Base-by-base conservation (phyloP, 1,140 invertebrate genomes). In the Drosophila pandora region DNA sequence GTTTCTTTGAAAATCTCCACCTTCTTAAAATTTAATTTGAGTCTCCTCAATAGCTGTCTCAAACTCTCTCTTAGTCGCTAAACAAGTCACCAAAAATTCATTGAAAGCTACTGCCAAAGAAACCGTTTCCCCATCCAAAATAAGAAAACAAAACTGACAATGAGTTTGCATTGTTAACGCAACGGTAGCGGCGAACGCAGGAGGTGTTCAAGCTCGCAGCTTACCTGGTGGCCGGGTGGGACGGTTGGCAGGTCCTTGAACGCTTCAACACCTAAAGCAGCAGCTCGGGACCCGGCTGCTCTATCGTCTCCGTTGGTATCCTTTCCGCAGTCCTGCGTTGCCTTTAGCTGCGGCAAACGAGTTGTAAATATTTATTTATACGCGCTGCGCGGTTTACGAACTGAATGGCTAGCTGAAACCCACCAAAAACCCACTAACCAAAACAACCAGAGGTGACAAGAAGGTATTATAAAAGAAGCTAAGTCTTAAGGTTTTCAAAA, bases 321-420 rank as follows among this genome's bases (percentile, higher is more conserved):
- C 63, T 49, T 69, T 10, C 32, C 52, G 32, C 23, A 28, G 58
- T 50, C 60, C 57, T 52, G 58, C 63, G 74, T 69, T 87, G 76
- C 82, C 80, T 68, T 79, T 88, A 79, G 79, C 67, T 83, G 83
- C 83, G 84, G 83, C 83, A 88, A 88, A 88, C 83, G 83, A 88
- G 83, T 88, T 88, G 83, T 88, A 88, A 88, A 88, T 88, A 88
- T 88, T 88, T 88, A 88, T 88, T 88, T 88, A 88, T 88, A 88
- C 83, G 68, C 79, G 83, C 67, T 39, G 50, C 72, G 79, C 83
- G 82, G 82, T 75, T 77, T 81, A 78, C 76, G 71, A 72, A 85
- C 82, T 87, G 84, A 82, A 85, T 80, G 69, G 82, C 68, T 72
- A 63, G 78, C 41, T 17, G 54, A 43, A n/a, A 48, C 9, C 28